Conservation (phyloP, 1,140 invertebrate species). For the Cecropterus lyciades region DNA sequence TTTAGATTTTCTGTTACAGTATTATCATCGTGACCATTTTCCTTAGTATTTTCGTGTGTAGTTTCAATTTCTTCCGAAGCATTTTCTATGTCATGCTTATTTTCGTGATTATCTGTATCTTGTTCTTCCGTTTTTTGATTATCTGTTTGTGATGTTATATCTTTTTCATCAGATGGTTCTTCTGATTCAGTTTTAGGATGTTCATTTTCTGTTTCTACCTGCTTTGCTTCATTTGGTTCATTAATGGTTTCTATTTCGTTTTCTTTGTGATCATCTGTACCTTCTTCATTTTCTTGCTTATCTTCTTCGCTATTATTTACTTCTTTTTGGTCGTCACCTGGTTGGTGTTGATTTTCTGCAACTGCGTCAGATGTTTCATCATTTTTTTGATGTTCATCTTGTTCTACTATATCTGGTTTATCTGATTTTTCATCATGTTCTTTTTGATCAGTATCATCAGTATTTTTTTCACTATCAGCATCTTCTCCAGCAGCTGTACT, state of each 20-base stretch:
- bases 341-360: slow-evolving; percentile 35
- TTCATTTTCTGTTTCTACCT: slow-evolving; percentile 7
- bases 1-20: slow-evolving; percentile 27
- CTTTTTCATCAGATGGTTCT: slow-evolving; percentile 7
- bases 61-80: slow-evolving; percentile 35
- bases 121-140: slow-evolving; percentile 27
- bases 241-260: not conserved
- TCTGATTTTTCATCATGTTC: slow-evolving; percentile 36
- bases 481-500: slow-evolving; percentile 12
- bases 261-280: slow-evolving; percentile 11
- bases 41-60: slow-evolving; percentile 26
- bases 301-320: slow-evolving; percentile 42
- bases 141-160: slow-evolving; percentile 39
- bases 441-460: slow-evolving; percentile 17
- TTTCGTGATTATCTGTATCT: slow-evolving; percentile 9
- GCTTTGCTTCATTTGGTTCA: slow-evolving; percentile 14
- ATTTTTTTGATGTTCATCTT: not conserved
- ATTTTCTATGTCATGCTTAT: slow-evolving; percentile 11
- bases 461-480: no score
- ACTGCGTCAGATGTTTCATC: not conserved
- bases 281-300: not conserved
- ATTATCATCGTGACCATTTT: slow-evolving; percentile 24
- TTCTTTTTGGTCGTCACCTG: slow-evolving; percentile 6
- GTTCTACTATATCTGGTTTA: not conserved
- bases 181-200: not conserved